Conservation (phyloP, 2,888 invertebrate genomes). For the Sinodicranocentrus sp. region DNA sequence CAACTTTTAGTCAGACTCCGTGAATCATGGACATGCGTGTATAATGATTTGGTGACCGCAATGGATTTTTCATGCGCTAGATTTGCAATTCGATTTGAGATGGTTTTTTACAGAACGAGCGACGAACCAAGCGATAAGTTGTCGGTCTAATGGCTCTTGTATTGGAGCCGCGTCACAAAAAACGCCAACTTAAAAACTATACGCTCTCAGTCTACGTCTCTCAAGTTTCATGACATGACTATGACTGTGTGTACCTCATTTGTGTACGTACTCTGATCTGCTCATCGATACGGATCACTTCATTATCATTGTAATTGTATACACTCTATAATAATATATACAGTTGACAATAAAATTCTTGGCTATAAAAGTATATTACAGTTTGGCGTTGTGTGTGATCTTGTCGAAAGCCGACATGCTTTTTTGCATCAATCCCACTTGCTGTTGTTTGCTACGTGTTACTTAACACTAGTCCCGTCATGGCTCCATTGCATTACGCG, state of each 20-base stretch:
- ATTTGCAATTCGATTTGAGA: constrained; percentile 59
- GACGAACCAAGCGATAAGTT: constrained; percentile 43
- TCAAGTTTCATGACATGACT: not conserved
- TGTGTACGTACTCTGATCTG: constrained; percentile 38
- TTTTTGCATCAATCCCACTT: constrained; percentile 30
- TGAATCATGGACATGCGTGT: constrained; percentile 66
- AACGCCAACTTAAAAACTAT: too few species aligned
- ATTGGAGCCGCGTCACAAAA: constrained; percentile 18
- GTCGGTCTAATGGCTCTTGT: not conserved
- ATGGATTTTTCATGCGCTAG: constrained; percentile 63
- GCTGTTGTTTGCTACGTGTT: constrained; percentile 40
- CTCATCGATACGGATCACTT: constrained; percentile 64
- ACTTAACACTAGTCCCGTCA: constrained; percentile 57
- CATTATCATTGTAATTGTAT: constrained; percentile 59
- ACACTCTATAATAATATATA: not conserved
- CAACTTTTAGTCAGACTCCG: constrained; percentile 36
- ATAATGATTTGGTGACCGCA: constrained; percentile 64
- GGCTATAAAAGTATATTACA: not conserved
- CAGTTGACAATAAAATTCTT: constrained; percentile 24
- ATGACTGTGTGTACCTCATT: constrained; percentile 2
- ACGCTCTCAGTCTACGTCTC: constrained; percentile 6
- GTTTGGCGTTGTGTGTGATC: constrained; percentile 38
- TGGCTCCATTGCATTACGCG: constrained; percentile 54
- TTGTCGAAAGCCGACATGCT: constrained; percentile 52
- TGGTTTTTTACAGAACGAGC: constrained; percentile 43